These are phyloP conservation scores for Cotesia congregata DNA, from an alignment of 2,888 invertebrate genomes.

Conservation along the genomic window DNA sequence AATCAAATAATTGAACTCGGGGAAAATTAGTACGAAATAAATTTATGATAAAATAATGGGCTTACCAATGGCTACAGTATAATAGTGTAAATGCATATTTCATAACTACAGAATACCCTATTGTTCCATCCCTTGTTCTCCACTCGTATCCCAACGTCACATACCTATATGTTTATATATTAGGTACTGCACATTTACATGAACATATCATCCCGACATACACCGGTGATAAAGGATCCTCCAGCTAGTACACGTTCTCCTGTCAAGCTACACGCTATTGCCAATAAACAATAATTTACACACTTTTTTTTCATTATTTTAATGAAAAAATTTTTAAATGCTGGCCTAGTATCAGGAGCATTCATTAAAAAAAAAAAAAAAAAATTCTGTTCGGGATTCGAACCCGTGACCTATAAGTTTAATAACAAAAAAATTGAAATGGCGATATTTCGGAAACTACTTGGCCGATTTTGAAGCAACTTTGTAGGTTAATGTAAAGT, in stretches of 20 bases:
- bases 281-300: neutral
- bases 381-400: too few relatives aligned
- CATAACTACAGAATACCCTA: constrained; percentile 29
- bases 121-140: constrained; percentile 32
- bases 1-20: neutral
- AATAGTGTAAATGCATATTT: constrained; percentile 37
- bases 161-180: neutral
- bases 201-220: neutral
- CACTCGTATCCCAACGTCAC: neutral
- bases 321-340: too few relatives aligned
- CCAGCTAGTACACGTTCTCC: neutral
- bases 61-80: constrained; percentile 29
- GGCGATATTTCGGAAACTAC: too few relatives aligned
- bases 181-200: neutral
- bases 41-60: neutral
- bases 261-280: neutral
- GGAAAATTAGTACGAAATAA: neutral
- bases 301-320: too few relatives aligned
- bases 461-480: too few relatives aligned
- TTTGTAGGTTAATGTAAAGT: too few relatives aligned
- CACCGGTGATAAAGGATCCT: constrained; percentile 2
- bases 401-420: too few relatives aligned
- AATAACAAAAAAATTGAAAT: too few relatives aligned
- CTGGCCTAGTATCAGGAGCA: too few relatives aligned
- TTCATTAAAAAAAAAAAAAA: too few relatives aligned